Evolutionary conservation across 2,797 vertebrate species (phyloP).

Genomic region (Myiotriccus ornatus): DNA sequence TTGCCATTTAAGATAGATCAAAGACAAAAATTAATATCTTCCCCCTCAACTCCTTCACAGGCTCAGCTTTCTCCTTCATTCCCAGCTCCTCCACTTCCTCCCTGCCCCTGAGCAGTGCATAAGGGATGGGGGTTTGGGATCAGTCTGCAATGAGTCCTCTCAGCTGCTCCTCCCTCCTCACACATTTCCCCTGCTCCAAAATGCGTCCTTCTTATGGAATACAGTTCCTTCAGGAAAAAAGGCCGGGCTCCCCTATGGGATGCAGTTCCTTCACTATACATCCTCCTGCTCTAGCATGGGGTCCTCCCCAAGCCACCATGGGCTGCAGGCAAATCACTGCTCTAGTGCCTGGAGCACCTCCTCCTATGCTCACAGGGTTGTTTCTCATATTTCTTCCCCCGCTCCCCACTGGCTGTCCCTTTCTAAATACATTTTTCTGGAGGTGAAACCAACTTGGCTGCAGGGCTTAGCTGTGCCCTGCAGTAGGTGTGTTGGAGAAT

Average conservation of each 20-base stretch:
- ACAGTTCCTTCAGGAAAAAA: background rate
- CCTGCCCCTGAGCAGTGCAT: background rate
- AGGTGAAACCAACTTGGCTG: background rate
- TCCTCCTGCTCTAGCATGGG: background rate
- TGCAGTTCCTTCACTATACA: background rate
- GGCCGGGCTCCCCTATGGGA: background rate
- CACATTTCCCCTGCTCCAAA: background rate
- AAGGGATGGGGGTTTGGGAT: background rate
- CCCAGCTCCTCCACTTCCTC: background rate
- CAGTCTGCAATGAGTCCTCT: background rate
- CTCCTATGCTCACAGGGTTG: background rate
- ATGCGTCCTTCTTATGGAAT: background rate
- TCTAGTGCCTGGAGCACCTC: fast-evolving
- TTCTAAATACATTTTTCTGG: background rate
- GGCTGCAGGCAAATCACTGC: background rate
- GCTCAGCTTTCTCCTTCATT: background rate
- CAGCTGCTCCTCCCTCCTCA: background rate
- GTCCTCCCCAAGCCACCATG: fast-evolving
- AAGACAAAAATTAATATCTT: background rate
- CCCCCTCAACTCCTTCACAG: background rate
- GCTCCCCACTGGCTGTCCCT: background rate
- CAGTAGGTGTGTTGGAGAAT: fast-evolving
- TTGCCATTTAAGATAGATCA: background rate
- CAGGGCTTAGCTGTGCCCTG: background rate
- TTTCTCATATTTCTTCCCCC: background rate